These are phyloP conservation scores for Sylvilagus floridanus DNA, from an alignment of 2,797 vertebrate genomes.

Conservation along the genomic window DNA sequence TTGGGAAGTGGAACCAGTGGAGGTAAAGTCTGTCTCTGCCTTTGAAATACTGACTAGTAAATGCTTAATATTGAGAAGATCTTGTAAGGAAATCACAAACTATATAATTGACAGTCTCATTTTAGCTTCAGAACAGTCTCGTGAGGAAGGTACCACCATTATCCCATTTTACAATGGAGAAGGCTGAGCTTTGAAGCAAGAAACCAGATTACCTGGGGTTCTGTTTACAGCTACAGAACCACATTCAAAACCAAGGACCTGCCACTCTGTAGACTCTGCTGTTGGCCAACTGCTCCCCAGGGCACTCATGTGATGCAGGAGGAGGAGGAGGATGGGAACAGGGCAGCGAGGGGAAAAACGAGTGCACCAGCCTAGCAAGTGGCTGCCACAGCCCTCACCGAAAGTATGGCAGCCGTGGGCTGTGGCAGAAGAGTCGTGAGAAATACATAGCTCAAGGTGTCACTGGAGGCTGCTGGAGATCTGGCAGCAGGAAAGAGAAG, in stretches of 20 bases:
- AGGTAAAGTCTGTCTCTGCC: no score
- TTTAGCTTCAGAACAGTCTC: not conserved
- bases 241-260: not conserved
- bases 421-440: not conserved
- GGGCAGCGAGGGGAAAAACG: not conserved
- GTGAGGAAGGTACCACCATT: not conserved
- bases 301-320: fast-evolving
- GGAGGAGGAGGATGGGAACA: not conserved
- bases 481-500: not conserved
- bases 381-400: not conserved
- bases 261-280: not conserved
- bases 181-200: not conserved
- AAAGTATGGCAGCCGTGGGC: not conserved
- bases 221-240: not conserved
- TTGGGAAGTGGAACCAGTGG: no score
- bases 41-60: not conserved
- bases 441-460: not conserved
- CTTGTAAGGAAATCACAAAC: not conserved
- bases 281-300: fast-evolving
- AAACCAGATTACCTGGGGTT: no score
- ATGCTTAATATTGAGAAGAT: not conserved
- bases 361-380: not conserved
- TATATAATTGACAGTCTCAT: not conserved
- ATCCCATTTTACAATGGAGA: not conserved
- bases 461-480: no score